Evolutionary conservation across 2,888 invertebrate species (phyloP).

Genomic region (Philonicus albiceps): DNA sequence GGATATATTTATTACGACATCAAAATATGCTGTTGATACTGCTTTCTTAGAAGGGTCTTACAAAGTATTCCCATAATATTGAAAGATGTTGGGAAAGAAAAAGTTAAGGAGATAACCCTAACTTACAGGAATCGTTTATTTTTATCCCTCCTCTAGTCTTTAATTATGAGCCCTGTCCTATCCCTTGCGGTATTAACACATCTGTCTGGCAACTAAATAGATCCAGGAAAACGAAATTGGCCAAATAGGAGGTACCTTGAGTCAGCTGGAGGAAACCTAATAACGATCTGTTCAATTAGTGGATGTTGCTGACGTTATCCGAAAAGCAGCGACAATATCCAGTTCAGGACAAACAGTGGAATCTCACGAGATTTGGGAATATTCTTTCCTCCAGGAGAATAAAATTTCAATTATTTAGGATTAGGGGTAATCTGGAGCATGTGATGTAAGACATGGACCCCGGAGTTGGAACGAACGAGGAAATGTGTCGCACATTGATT

Average conservation of each 20-base stretch:
- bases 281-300: not conserved
- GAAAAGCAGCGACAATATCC: not conserved
- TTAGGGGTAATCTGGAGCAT: constrained; percentile 17
- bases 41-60: no score
- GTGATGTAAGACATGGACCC: not conserved
- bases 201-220: not conserved
- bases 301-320: not conserved
- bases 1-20: not conserved
- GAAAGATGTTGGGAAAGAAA: not conserved
- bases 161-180: not conserved
- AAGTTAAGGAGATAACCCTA: not conserved
- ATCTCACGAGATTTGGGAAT: not conserved
- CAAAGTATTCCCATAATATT: not conserved
- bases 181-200: not conserved
- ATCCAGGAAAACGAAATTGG: not conserved
- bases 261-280: not conserved
- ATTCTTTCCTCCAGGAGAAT: not conserved
- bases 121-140: not conserved
- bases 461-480: not conserved
- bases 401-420: constrained; percentile 41
- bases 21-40: not conserved
- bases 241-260: not conserved
- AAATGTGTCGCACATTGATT: constrained; percentile 35
- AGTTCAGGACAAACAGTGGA: not conserved
- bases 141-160: not conserved